Conservation (phyloP, 2,113 vertebrate genomes). For the Microcebus lehilahytsara region DNA sequence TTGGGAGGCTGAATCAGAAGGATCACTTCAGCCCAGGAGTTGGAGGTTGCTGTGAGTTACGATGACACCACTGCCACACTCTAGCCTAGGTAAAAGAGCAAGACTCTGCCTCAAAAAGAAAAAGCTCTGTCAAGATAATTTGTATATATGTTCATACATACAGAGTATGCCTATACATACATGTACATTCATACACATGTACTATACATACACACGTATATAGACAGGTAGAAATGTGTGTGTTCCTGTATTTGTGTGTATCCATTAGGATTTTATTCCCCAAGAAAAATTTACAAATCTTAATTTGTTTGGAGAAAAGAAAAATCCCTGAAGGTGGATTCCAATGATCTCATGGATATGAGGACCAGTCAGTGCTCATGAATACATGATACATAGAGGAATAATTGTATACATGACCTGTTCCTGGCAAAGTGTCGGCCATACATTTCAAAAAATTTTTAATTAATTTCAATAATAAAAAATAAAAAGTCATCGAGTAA, state of each 20-base stretch:
- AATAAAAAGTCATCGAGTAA: conserved; percentile 38
- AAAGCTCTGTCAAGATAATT: conserved; percentile 63
- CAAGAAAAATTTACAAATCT: conserved; percentile 25
- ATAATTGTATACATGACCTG: neutral
- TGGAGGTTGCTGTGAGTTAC: no score
- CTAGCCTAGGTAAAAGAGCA: no score
- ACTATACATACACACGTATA: neutral
- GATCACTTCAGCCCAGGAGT: no score
- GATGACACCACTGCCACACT: no score
- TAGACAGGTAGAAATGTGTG: neutral
- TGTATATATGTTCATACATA: neutral
- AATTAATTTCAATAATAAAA: conserved; percentile 72
- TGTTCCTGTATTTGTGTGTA: neutral
- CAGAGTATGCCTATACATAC: neutral
- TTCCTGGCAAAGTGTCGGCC: conserved; percentile 54
- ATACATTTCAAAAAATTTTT: conserved; percentile 61
- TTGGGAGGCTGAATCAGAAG: no score
- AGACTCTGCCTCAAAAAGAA: no score
- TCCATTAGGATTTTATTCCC: conserved; percentile 3
- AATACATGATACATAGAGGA: neutral
- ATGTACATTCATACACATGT: neutral
- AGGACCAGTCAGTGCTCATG: neutral
- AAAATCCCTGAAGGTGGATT: neutral
- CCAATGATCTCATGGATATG: neutral
- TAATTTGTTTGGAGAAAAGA: conserved; percentile 5